Percentiles rank a stretch among this genome's conserved stretches.
These are phyloP conservation scores for Schizopygopsis pylzovi DNA, from an alignment of 2,797 vertebrate genomes.

Conservation along the genomic window DNA sequence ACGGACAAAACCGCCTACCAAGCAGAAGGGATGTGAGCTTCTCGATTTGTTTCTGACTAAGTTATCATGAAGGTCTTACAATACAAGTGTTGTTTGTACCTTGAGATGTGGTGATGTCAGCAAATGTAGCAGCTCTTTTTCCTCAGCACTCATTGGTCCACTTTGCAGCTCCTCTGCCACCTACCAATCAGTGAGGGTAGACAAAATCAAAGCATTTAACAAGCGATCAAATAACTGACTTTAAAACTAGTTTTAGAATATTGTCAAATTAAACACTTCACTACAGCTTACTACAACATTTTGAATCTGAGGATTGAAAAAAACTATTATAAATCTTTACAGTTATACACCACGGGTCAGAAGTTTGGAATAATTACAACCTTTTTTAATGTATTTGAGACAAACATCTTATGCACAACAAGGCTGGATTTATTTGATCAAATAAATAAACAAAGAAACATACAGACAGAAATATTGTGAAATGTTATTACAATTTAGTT, in stretches of 20 bases:
- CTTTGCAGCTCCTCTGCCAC: slow-evolving; percentile 94
- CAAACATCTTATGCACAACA: background rate
- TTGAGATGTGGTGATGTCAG: slow-evolving; percentile 91
- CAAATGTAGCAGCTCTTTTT: slow-evolving; percentile 90
- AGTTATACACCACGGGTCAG: background rate
- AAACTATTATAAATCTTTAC: background rate
- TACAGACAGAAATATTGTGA: background rate
- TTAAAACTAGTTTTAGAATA: background rate
- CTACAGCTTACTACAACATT: background rate
- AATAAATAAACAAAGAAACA: background rate
- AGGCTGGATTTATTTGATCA: background rate
- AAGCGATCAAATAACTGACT: background rate
- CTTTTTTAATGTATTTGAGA: background rate
- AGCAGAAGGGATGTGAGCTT: background rate
- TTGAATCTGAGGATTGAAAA: background rate
- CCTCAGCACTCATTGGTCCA: slow-evolving; percentile 86
- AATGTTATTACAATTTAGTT: background rate
- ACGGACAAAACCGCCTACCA: slow-evolving; percentile 90
- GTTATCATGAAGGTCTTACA: background rate
- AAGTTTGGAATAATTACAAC: background rate
- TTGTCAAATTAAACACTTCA: background rate
- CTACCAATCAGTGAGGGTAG: slow-evolving; percentile 70
- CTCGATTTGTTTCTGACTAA: background rate
- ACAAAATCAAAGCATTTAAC: slow-evolving; percentile 21
- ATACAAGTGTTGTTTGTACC: slow-evolving; percentile 71